phyloP scores from a whole-genome alignment of 2,888 invertebrate species.

The Siphonodentalium dalli region DNA sequence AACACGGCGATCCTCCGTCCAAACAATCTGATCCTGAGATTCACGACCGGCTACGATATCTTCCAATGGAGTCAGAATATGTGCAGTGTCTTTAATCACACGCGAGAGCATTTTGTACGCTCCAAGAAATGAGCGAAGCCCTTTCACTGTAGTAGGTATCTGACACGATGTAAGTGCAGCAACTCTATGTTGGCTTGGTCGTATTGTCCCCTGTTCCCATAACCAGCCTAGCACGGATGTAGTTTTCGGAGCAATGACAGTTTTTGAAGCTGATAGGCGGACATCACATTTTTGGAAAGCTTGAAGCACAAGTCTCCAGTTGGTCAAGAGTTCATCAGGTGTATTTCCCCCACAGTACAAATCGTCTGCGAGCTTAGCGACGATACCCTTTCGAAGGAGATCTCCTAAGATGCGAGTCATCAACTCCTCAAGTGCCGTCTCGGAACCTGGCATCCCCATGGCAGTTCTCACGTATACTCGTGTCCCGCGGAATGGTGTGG shows the following conservation, averaged over 20 bases:
- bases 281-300: slow-evolving; percentile 21
- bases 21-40: slow-evolving; percentile 24
- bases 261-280: slow-evolving; percentile 24
- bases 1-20: slow-evolving; percentile 18
- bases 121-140: too few relatives aligned
- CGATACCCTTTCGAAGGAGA: slow-evolving; percentile 19
- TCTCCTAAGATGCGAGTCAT: too few relatives aligned
- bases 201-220: slow-evolving; percentile 19
- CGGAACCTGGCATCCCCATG: slow-evolving; percentile 34
- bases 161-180: too few relatives aligned
- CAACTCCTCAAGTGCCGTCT: slow-evolving; percentile 25
- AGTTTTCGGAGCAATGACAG: slow-evolving; percentile 20
- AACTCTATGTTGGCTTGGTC: too few relatives aligned
- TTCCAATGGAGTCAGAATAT: slow-evolving; percentile 19
- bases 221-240: slow-evolving; percentile 29
- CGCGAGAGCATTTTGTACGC: slow-evolving; percentile 27
- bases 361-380: slow-evolving; percentile 31
- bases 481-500: slow-evolving; percentile 20
- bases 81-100: slow-evolving; percentile 20
- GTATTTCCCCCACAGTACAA: slow-evolving; percentile 31
- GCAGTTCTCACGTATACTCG: slow-evolving; percentile 17
- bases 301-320: slow-evolving; percentile 24
- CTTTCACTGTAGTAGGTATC: too few relatives aligned
- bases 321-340: slow-evolving; percentile 15
- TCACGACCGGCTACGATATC: slow-evolving; percentile 17